Evolutionary conservation across 2,113 vertebrate species (phyloP), one percentile per base, ranked within the genome.

Genomic region (Dicentrarchus labrax): DNA sequence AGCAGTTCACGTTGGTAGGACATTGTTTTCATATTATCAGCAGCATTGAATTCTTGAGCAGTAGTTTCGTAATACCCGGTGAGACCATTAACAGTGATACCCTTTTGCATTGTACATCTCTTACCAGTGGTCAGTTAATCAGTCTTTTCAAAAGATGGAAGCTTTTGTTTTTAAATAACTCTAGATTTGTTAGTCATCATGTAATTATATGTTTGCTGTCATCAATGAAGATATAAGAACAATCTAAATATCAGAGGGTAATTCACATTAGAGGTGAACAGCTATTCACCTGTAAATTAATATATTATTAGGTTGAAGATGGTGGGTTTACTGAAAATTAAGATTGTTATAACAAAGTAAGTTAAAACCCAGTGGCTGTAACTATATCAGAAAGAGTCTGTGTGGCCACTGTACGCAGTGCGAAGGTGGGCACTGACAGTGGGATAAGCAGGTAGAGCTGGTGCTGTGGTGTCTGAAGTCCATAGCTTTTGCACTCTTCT

Each of bases 381-480:
- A 91, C 85, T 50, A 96, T 80, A n/a, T 93, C 66, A 11, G 92
- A 83, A 19, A 97, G 93, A 0, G 96, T 97, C 67, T 91, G 94
- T 19, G 94, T 94, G 74, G 96, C 96, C 50, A 97, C 86, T 2
- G 93, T 84, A 3, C 95, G 94, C n/a, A 98, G 90, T 2, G 95
- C 95, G 19, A 97, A 96, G 1, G 95, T 96, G 17, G 97, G 97
- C 11, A 96, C 96, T 5, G 95, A 93, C 11, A 95, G 92, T 0
- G 92, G 93, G 6, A 94, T 54, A 21, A 97, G 90, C 65, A 98
- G 76, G 83, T 96, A 96, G 24, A 98, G 95, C 87, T 95, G 96
- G 83, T 97, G 95, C 12, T 95, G 95, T 5, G 92, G 92, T 1
- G 93, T 92, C 85, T 97, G 96, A 57, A 97, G 84, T 0, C 90